A percentile compares a stretch with the other conserved stretches of the same genome.
phyloP scores from a whole-genome alignment of 2,888 invertebrate species.

The Notocelia uddmanniana region DNA sequence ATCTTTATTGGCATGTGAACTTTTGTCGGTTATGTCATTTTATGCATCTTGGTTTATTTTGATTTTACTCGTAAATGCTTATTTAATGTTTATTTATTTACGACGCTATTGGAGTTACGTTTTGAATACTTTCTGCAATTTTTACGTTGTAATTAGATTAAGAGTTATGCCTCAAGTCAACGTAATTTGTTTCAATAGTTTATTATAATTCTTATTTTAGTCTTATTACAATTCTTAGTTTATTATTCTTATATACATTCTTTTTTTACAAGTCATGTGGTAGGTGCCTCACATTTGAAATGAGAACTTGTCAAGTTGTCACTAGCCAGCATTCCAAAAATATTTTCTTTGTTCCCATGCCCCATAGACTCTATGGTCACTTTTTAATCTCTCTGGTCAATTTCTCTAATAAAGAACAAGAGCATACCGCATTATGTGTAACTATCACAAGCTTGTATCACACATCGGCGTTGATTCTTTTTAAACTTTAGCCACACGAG shows the following conservation, averaged over 20 bases:
- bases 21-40: conserved; percentile 34
- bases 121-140: not conserved
- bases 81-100: conserved; percentile 10
- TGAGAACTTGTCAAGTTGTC: not conserved
- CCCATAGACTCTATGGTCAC: conserved; percentile 8
- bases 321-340: not conserved
- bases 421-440: conserved; percentile 20
- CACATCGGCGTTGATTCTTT: not conserved
- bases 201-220: too few species aligned
- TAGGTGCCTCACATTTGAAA: not conserved
- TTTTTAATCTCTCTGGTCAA: conserved; percentile 27
- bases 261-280: too few species aligned
- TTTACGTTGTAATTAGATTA: not conserved
- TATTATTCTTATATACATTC: too few species aligned
- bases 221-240: too few species aligned
- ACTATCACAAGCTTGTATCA: conserved; percentile 1
- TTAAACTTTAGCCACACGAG: conserved; percentile 1
- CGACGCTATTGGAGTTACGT: not conserved
- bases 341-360: conserved; percentile 3
- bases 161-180: not conserved
- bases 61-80: conserved; percentile 11
- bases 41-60: conserved; percentile 27
- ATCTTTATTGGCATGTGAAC: conserved; percentile 41
- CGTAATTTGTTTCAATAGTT: not conserved
- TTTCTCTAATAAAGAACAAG: conserved; percentile 30